Evolutionary conservation across 2,888 invertebrate genomes (phyloP), one percentile per base, ranked within the genome.

Genomic region (Chymomyza caudatula): DNA sequence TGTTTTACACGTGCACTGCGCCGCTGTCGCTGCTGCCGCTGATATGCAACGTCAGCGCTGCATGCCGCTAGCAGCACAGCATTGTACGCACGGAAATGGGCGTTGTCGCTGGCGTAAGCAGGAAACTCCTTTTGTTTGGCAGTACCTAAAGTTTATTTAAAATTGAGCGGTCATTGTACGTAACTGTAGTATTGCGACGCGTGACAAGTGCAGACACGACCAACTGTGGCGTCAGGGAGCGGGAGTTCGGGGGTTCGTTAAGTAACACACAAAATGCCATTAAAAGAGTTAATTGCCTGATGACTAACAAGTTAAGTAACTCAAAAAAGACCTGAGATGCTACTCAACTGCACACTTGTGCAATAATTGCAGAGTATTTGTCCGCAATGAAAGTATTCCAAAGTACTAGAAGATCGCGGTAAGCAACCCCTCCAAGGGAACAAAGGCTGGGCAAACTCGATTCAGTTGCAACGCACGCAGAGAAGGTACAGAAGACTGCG

Each of bases 1-100:
- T 76, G 70, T 72, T 29, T 70, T 76, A 86, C 86, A 86, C 87
- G 87, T 86, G 87, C 80, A 71, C 63, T 70, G 58, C 20, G 52
- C 17, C 55, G 58, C 17, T 43, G 52, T 23, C 22, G 62, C 44
- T 37, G 55, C 68, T 63, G 70, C 66, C 37, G 23, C 54, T 17
- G 47, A 47, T 47, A 47, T 47, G 47, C 51, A 6, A 20, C 51
- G 51, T 20, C 51, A 51, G 51, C 20, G 8, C 11, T 37, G 29
- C 11, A n/a, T n/a, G n/a, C n/a, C n/a, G n/a, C n/a, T n/a, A n/a
- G n/a, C n/a, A n/a, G n/a, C n/a, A n/a, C 29, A 37, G 29, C 29
- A 37, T 37, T 37, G 29, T 37, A 37, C 29, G 29, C 29, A 37
- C 29, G 51, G 51, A 22, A 20, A 11, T 51, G 51, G 51, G 51